Base-by-base conservation (phyloP, 2,113 vertebrate species). In the Bubo blakistoni region DNA sequence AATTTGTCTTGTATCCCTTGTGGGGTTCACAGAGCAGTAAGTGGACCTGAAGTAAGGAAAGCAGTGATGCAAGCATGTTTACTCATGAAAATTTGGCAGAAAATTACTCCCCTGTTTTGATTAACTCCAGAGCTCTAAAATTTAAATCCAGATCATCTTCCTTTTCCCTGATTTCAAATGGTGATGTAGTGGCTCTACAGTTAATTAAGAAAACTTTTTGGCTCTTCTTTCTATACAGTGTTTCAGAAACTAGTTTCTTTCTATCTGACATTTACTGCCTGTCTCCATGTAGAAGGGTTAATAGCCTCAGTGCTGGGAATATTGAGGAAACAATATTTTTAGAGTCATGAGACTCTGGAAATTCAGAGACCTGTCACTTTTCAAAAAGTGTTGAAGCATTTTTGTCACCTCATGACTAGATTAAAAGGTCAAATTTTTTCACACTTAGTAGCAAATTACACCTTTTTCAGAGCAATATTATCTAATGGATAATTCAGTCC, bases 251-350 rank as follows among this genome's bases (percentile, higher is more conserved):
- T 51, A 16, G 7, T 78, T 81, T 67, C 20, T 70, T 79, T 88
- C 32, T 42, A 13, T 32, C 21, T 74, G 59, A 67, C 47, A 30
- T 81, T 58, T 86, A 42, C 24, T 59, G 17, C 5, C 52, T 93
- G 34, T 79, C 55, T 69, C 46, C 24, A 10, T 44, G 55, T 54
- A 72, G 66, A 82, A 86, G 15, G 40, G 38, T 55, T 82, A 69
- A 63, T 92, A 85, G 10, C 15, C 18, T 72, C 49, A 63, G 49
- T 49, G n/a, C 44, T 19, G 27, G 46, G 49, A 81, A 74, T 82
- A 92, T 79, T 94, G 44, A 78, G 81, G 85, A 86, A 49, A 51
- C 38, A 16, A 32, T 88, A 78, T 95, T 93, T 91, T 88, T 81
- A 88, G 70, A 57, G 40, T 69, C 51, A 40, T 69, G 26, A 86